phyloP scores from a whole-genome alignment of 2,797 vertebrate genomes.

The Sebastes kiyomatsui region DNA sequence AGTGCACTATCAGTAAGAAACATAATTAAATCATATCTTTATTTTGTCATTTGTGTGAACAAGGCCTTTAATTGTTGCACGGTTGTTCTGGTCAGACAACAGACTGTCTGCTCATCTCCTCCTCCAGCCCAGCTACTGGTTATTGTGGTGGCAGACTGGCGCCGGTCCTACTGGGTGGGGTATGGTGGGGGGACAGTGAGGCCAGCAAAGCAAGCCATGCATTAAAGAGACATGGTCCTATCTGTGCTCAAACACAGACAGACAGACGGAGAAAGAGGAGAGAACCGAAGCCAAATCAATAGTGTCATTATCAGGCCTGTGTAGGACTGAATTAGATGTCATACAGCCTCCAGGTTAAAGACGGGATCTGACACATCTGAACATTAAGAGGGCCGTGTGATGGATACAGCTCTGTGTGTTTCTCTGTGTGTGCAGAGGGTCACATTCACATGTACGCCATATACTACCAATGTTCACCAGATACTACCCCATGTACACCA shows the following conservation, averaged over 20 bases:
- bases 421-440: neutral
- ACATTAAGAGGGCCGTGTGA: conserved; percentile 68
- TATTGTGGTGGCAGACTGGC: neutral
- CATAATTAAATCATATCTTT: no score
- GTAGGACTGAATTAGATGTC: conserved; percentile 79
- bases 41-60: no score
- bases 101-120: neutral
- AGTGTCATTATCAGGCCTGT: conserved; percentile 72
- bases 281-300: conserved; percentile 74
- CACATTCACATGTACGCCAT: neutral
- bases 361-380: conserved; percentile 57
- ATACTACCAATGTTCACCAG: neutral
- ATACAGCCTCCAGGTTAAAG: conserved; percentile 64
- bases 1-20: neutral
- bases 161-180: neutral
- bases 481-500: neutral
- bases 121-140: neutral
- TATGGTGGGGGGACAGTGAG: neutral
- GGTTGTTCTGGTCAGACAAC: neutral
- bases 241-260: conserved; percentile 13
- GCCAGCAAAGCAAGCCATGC: neutral
- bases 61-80: neutral
- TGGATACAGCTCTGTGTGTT: conserved; percentile 50
- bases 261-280: conserved; percentile 16
- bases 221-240: conserved; percentile 42